Percentiles rank a stretch among this genome's conserved stretches.
These are phyloP conservation scores for Apamea monoglypha DNA, from an alignment of 2,888 invertebrate species.

Conservation along the genomic window DNA sequence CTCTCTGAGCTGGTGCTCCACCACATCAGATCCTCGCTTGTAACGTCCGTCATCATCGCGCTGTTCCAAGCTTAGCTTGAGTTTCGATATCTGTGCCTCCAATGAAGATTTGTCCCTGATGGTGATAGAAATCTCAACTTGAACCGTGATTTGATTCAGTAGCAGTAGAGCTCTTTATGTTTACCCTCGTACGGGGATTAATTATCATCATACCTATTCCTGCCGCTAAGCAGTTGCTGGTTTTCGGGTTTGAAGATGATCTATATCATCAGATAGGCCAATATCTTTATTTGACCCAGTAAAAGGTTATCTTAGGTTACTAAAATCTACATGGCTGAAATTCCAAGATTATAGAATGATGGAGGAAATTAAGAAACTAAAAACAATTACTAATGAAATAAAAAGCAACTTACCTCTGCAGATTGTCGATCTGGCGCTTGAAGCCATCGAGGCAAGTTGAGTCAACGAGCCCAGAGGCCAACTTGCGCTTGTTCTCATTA, in stretches of 20 bases:
- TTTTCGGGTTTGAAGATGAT: background rate
- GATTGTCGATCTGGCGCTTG: conserved; percentile 92
- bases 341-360: background rate
- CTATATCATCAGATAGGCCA: background rate
- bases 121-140: background rate
- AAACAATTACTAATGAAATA: background rate
- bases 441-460: conserved; percentile 91
- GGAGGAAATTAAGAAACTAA: background rate
- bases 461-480: conserved; percentile 88
- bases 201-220: background rate
- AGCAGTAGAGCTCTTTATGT: background rate
- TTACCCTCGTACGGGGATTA: background rate
- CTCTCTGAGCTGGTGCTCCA: conserved; percentile 94
- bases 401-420: conserved; percentile 89
- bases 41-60: conserved; percentile 92
- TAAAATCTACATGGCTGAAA: background rate
- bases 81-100: conserved; percentile 92
- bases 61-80: conserved; percentile 92
- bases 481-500: conserved; percentile 87
- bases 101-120: conserved; percentile 92
- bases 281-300: background rate
- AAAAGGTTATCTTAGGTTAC: background rate
- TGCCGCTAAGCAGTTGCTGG: background rate
- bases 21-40: conserved; percentile 91
- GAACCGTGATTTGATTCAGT: background rate